Conservation (phyloP, 1,140 invertebrate species). For the Cydia splendana region DNA sequence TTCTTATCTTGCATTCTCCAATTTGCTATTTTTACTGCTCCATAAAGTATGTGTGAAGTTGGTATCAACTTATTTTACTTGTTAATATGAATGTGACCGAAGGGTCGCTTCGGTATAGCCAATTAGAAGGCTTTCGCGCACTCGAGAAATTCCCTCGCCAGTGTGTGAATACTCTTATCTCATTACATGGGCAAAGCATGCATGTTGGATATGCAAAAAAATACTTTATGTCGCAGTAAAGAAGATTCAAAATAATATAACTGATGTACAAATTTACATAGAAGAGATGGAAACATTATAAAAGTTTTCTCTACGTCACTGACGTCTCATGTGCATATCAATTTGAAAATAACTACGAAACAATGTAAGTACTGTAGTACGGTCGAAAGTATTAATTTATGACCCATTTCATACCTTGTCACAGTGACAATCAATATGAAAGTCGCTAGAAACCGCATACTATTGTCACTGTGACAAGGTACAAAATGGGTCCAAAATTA, state of each 20-base stretch:
- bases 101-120: slow-evolving; percentile 44
- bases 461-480: too few species aligned
- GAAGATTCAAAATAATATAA: not conserved
- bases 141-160: slow-evolving; percentile 42
- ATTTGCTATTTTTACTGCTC: not conserved
- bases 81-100: slow-evolving; percentile 21
- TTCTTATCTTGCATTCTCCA: too few species aligned
- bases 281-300: not conserved
- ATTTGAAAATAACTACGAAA: not conserved
- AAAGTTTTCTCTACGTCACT: not conserved
- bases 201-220: not conserved
- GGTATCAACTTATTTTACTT: slow-evolving; percentile 23
- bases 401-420: too few species aligned
- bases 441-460: too few species aligned
- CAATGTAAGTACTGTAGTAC: not conserved
- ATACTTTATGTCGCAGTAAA: not conserved
- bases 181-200: not conserved
- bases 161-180: slow-evolving; percentile 10
- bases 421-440: too few species aligned
- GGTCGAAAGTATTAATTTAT: too few species aligned
- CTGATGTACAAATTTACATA: not conserved
- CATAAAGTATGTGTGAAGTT: not conserved
- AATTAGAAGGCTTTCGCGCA: slow-evolving; percentile 54
- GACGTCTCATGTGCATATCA: not conserved
- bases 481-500: too few species aligned